Evolutionary conservation across 2,113 vertebrate genomes (phyloP).

Genomic region (Percina caprodes): DNA sequence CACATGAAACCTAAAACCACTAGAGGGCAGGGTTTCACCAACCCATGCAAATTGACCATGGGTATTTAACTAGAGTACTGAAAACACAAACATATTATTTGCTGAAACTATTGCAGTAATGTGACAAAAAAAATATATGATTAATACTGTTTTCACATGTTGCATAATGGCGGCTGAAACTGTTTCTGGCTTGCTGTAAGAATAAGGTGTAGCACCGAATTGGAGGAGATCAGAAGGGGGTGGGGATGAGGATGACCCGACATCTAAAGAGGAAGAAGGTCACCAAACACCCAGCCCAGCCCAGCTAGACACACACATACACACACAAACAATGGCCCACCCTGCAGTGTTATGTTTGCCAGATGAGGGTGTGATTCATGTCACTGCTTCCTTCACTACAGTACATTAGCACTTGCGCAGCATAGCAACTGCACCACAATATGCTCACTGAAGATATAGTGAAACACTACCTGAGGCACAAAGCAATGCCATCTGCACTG

Average conservation of each 20-base stretch:
- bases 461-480: conserved; percentile 53
- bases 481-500: conserved; percentile 47
- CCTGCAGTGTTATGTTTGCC: conserved; percentile 59
- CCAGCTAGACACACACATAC: conserved; percentile 50
- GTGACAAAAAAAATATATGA: neutral
- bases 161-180: neutral
- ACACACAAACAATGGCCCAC: conserved; percentile 49
- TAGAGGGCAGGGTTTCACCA: conserved; percentile 64
- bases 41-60: neutral
- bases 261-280: conserved; percentile 75
- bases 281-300: conserved; percentile 69
- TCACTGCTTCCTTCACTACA: conserved; percentile 67
- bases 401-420: conserved; percentile 52
- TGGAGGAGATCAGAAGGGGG: conserved; percentile 56
- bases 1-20: conserved; percentile 34
- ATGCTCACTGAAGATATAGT: conserved; percentile 32
- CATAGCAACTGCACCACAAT: conserved; percentile 50
- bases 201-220: conserved; percentile 14
- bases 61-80: neutral
- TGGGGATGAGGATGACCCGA: conserved; percentile 64
- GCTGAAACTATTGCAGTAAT: neutral
- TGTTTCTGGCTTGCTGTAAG: conserved; percentile 19
- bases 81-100: neutral
- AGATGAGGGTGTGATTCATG: conserved; percentile 78
- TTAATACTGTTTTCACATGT: conserved; percentile 12